A percentile compares a stretch with the other conserved stretches of the same genome.
These are phyloP conservation scores for Nymphicus hollandicus DNA, from an alignment of 2,113 vertebrate genomes.

Conservation along the genomic window DNA sequence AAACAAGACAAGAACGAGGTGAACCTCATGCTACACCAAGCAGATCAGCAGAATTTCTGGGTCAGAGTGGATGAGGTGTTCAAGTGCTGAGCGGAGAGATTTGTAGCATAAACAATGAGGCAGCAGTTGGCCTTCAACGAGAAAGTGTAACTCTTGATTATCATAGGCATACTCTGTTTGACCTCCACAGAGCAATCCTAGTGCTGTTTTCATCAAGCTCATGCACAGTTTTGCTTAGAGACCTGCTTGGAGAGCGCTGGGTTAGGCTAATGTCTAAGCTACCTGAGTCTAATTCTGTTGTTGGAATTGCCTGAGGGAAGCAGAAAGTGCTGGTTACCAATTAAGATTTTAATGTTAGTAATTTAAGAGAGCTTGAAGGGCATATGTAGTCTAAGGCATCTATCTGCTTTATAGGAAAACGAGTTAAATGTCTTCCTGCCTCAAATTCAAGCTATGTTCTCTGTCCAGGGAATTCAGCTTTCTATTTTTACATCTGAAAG, in stretches of 20 bases:
- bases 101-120: background rate
- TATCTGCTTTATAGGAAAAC: conserved; percentile 30
- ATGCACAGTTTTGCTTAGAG: background rate
- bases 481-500: conserved; percentile 40
- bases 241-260: background rate
- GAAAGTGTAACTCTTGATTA: background rate
- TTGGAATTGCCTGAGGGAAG: conserved; percentile 24
- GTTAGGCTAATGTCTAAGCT: conserved; percentile 20
- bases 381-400: background rate
- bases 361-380: conserved; percentile 41
- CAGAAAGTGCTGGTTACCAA: conserved; percentile 36
- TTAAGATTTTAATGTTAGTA: conserved; percentile 47
- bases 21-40: background rate
- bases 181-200: background rate
- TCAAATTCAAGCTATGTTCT: background rate
- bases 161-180: background rate
- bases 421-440: background rate
- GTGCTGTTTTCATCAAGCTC: background rate
- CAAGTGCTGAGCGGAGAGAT: background rate
- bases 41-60: background rate
- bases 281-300: conserved; percentile 44
- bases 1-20: background rate
- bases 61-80: background rate
- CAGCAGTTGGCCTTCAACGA: background rate
- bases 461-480: background rate